These are phyloP conservation scores for Camponotus pennsylvanicus DNA, from an alignment of 1,140 invertebrate species.

Conservation along the genomic window DNA sequence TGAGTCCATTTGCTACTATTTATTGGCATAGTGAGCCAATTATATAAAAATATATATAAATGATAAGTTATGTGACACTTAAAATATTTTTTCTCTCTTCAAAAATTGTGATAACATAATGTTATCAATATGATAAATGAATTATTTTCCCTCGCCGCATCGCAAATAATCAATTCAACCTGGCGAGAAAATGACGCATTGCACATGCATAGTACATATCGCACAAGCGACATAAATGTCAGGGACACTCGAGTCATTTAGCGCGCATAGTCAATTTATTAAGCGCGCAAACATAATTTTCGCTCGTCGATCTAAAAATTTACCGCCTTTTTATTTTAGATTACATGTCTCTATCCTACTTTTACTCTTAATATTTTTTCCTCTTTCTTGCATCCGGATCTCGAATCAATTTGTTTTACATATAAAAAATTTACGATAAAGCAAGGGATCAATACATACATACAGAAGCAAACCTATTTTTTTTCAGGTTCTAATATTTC, in stretches of 20 bases:
- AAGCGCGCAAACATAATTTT: neutral
- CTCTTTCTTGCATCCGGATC: too few species aligned
- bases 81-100: neutral
- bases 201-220: slow-evolving; percentile 29
- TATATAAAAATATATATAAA: neutral
- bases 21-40: neutral
- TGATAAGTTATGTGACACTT: neutral
- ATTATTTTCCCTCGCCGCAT: neutral
- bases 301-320: neutral
- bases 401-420: too few species aligned
- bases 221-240: slow-evolving; percentile 54
- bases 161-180: slow-evolving; percentile 20
- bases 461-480: too few species aligned
- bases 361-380: neutral
- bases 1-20: too few species aligned
- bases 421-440: too few species aligned
- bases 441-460: too few species aligned
- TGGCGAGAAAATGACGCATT: slow-evolving; percentile 13
- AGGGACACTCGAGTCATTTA: slow-evolving; percentile 35
- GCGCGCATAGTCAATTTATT: neutral
- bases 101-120: neutral
- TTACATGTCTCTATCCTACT: neutral
- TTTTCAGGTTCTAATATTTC: neutral
- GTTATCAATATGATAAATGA: neutral
- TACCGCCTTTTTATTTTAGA: neutral